phyloP scores from a whole-genome alignment of 2,797 vertebrate genomes.

The Pachyuromys duprasi region DNA sequence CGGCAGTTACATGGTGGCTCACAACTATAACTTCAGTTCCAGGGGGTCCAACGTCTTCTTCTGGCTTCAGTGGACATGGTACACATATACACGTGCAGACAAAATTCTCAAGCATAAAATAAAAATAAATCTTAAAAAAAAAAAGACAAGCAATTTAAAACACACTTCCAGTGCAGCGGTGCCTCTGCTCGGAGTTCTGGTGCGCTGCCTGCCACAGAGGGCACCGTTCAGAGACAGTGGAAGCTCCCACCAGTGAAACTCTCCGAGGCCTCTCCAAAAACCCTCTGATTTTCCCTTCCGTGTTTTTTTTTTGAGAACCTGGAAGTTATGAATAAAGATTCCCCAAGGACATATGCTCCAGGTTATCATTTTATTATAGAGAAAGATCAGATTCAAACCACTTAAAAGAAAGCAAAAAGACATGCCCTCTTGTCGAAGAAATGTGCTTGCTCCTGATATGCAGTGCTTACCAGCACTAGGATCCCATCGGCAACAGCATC shows the following conservation, averaged over 20 bases:
- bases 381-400: constrained; percentile 39
- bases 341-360: background rate
- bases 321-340: background rate
- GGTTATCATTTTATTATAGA: constrained; percentile 20
- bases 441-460: background rate
- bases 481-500: background rate
- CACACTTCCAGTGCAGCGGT: too few species aligned
- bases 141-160: background rate
- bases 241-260: background rate
- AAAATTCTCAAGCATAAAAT: background rate
- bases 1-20: background rate
- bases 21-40: background rate
- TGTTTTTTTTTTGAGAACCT: background rate
- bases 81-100: background rate
- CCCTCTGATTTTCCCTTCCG: background rate
- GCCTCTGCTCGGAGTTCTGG: background rate
- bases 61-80: background rate
- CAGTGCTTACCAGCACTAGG: background rate
- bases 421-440: background rate
- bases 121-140: background rate
- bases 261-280: background rate
- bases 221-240: background rate
- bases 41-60: background rate
- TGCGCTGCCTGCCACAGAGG: background rate
- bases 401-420: background rate